phyloP scores from a whole-genome alignment of 2,888 invertebrate genomes.

The Hoplodrina blanda region DNA sequence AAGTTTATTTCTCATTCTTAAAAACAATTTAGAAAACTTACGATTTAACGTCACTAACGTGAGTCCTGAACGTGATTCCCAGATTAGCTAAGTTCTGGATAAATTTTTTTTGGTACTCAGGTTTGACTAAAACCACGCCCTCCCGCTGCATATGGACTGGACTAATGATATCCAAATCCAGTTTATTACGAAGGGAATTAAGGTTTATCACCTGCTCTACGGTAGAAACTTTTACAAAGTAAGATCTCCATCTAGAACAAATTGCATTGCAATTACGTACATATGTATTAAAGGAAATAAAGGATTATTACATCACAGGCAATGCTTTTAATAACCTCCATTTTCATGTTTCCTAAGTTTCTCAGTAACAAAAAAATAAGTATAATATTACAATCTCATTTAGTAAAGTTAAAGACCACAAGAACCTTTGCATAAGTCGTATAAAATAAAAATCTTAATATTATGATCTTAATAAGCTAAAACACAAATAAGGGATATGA shows the following conservation, averaged over 20 bases:
- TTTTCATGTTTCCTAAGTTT: too few species aligned
- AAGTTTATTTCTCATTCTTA: too few species aligned
- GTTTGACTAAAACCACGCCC: constrained; percentile 83
- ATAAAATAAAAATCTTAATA: too few species aligned
- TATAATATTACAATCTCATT: too few species aligned
- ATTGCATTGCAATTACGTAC: not conserved
- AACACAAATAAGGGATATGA: too few species aligned
- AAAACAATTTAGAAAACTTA: not conserved
- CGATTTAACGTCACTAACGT: constrained; percentile 83
- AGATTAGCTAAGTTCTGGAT: constrained; percentile 70
- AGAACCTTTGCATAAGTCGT: too few species aligned
- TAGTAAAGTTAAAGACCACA: too few species aligned
- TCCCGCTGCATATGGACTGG: constrained; percentile 72
- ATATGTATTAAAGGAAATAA: too few species aligned
- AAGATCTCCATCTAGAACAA: constrained; percentile 77
- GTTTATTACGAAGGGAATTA: constrained; percentile 61
- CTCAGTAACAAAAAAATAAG: too few species aligned
- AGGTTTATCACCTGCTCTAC: constrained; percentile 73
- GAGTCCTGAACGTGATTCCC: constrained; percentile 79
- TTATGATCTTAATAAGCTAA: too few species aligned
- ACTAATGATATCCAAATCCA: constrained; percentile 73
- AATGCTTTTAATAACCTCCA: too few species aligned
- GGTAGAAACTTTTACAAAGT: constrained; percentile 73
- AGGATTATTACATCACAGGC: too few species aligned
- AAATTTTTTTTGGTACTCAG: constrained; percentile 76